A percentile compares a stretch with the other conserved stretches of the same genome.
Evolutionary conservation across 2,113 vertebrate species (phyloP).

Genomic region (Notothenia coriiceps): DNA sequence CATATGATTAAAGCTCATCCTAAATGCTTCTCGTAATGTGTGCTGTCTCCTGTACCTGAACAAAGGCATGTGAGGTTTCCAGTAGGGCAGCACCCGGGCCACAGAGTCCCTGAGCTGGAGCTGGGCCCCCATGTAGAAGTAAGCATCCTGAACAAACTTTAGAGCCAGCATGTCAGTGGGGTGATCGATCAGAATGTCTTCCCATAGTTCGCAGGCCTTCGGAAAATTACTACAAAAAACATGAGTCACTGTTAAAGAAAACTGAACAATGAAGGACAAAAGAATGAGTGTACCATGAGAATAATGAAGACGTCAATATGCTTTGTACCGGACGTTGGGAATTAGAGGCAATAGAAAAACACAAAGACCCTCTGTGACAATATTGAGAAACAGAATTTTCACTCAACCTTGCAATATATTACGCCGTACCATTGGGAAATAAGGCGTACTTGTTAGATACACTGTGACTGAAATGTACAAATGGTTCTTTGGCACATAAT

Average conservation of each 20-base stretch:
- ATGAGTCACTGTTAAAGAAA: constrained; percentile 16
- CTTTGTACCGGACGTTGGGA: constrained; percentile 4
- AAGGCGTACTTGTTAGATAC: constrained; percentile 7
- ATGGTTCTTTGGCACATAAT: background rate
- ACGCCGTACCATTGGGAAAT: constrained; percentile 12
- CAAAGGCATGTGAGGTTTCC: constrained; percentile 89
- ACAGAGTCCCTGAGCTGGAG: constrained; percentile 91
- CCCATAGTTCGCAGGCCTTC: constrained; percentile 89
- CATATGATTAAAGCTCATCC: background rate
- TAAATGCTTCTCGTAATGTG: background rate
- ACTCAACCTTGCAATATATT: constrained; percentile 9
- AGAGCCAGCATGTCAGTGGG: constrained; percentile 94
- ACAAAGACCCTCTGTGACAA: background rate
- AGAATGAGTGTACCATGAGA: background rate
- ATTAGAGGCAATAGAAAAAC: constrained; percentile 9
- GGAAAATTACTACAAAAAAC: constrained; percentile 83
- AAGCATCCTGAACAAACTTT: constrained; percentile 91
- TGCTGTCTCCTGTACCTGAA: constrained; percentile 82
- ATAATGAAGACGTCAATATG: background rate
- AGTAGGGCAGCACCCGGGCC: constrained; percentile 89
- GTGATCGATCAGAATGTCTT: constrained; percentile 89
- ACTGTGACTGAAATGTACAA: constrained; percentile 5
- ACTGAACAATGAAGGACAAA: background rate
- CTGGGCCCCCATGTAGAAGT: constrained; percentile 91
- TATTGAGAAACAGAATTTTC: constrained; percentile 5